These are phyloP conservation scores for Bombus breviceps DNA, from an alignment of 1,140 invertebrate species.

Conservation along the genomic window DNA sequence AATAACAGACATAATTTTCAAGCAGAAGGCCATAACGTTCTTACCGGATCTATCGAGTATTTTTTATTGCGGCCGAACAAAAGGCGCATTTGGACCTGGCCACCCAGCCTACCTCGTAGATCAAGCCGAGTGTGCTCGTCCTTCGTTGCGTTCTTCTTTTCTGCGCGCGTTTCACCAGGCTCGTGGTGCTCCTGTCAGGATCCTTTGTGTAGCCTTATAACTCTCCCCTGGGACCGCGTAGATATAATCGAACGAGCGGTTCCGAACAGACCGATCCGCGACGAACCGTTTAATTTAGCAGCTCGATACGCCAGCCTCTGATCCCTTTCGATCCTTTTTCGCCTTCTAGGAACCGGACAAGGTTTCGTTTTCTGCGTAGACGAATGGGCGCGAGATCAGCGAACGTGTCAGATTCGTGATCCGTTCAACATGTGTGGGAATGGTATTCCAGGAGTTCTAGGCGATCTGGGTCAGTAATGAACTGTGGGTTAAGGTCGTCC, in stretches of 20 bases:
- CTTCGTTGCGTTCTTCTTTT: slow-evolving; percentile 3
- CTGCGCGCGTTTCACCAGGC: neutral
- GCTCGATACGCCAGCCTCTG: neutral
- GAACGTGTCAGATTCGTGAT: neutral
- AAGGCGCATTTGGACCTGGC: neutral
- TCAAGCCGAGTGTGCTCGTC: neutral
- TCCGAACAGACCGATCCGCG: slow-evolving; percentile 14
- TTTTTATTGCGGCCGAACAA: slow-evolving; percentile 11
- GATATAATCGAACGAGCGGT: slow-evolving; percentile 21
- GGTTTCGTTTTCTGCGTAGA: neutral
- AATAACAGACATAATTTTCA: neutral
- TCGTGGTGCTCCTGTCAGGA: slow-evolving; percentile 30
- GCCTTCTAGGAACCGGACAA: slow-evolving; percentile 30
- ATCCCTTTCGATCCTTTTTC: slow-evolving; percentile 16
- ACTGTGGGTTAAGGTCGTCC: slow-evolving; percentile 5
- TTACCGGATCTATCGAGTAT: neutral
- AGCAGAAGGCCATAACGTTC: neutral
- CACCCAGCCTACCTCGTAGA: slow-evolving; percentile 25
- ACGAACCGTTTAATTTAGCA: slow-evolving; percentile 33
- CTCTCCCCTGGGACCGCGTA: slow-evolving; percentile 7
- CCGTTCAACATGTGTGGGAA: slow-evolving; percentile 23
- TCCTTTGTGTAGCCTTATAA: slow-evolving; percentile 16
- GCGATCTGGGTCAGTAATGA: neutral
- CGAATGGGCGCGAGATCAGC: neutral
- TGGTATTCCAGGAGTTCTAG: neutral